A percentile compares a stretch with the other conserved stretches of the same genome.
Evolutionary conservation across 2,888 invertebrate species (phyloP).

Genomic region (Panzeria rudis): DNA sequence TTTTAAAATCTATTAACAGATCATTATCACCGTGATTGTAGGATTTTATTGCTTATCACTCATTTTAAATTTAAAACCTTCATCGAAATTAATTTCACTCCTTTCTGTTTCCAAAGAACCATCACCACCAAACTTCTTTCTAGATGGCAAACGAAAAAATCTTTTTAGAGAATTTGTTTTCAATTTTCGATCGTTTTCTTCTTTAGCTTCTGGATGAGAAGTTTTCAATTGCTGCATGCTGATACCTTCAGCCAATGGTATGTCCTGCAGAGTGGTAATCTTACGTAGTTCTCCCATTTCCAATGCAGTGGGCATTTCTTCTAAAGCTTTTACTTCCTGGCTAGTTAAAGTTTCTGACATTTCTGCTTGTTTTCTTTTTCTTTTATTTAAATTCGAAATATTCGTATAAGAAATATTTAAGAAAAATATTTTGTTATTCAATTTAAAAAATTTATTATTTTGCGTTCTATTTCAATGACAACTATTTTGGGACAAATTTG

Average conservation of each 20-base stretch:
- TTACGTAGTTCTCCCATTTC: constrained; percentile 63
- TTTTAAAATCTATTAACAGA: constrained; percentile 3
- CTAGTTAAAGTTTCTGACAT: constrained; percentile 48
- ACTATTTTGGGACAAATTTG: constrained; percentile 53
- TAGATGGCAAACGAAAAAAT: constrained; percentile 77
- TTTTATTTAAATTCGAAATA: not conserved
- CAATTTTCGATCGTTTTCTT: constrained; percentile 43
- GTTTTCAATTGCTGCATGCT: not conserved
- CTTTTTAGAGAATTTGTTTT: constrained; percentile 77
- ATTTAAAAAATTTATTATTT: constrained; percentile 34
- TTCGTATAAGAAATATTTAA: constrained; percentile 21
- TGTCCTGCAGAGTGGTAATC: constrained; percentile 49
- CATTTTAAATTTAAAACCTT: not conserved
- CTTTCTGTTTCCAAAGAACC: not conserved
- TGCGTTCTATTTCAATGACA: constrained; percentile 24
- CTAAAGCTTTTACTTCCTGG: constrained; percentile 56
- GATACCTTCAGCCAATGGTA: constrained; percentile 45
- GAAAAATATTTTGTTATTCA: constrained; percentile 51
- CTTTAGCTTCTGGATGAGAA: not conserved
- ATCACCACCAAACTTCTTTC: constrained; percentile 55
- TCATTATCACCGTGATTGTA: not conserved
- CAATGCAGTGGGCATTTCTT: constrained; percentile 50
- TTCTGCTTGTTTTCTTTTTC: not conserved
- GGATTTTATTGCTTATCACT: not conserved
- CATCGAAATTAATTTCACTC: constrained; percentile 18